Evolutionary conservation across 2,797 vertebrate genomes (phyloP).

Genomic region (Leontopithecus rosalia): DNA sequence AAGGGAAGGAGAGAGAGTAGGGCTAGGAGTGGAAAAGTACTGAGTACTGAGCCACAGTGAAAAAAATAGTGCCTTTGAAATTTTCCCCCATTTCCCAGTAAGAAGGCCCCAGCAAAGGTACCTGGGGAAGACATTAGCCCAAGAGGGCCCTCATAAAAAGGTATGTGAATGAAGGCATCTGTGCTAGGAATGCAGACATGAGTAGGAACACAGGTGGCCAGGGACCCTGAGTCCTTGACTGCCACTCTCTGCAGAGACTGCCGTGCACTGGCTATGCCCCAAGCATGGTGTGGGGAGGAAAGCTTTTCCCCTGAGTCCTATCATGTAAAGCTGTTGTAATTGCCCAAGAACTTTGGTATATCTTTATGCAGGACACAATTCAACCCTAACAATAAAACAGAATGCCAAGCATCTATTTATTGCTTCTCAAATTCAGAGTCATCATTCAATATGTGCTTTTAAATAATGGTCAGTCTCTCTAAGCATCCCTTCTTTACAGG

Average conservation of each 20-base stretch:
- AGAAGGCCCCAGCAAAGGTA: neutral
- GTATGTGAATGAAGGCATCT: neutral
- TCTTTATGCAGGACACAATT: neutral
- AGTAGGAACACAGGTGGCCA: neutral
- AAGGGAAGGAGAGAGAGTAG: neutral
- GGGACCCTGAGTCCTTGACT: neutral
- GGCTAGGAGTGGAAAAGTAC: neutral
- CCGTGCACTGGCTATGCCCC: fast-evolving
- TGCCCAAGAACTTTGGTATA: neutral
- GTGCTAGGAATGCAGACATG: neutral
- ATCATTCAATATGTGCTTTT: neutral
- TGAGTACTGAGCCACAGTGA: neutral
- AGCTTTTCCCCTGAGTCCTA: neutral
- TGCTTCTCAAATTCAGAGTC: neutral
- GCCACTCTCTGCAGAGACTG: neutral
- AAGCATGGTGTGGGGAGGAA: too few species aligned
- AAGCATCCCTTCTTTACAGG: neutral
- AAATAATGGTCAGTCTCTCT: neutral
- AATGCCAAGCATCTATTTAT: neutral
- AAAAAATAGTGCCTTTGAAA: neutral
- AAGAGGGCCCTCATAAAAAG: neutral
- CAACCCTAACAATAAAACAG: neutral
- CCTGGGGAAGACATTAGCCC: neutral
- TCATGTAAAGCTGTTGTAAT: neutral
- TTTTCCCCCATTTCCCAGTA: neutral